A percentile compares a stretch with the other conserved stretches of the same genome.
phyloP scores from a whole-genome alignment of 2,888 invertebrate species.

The Philaethria dido region DNA sequence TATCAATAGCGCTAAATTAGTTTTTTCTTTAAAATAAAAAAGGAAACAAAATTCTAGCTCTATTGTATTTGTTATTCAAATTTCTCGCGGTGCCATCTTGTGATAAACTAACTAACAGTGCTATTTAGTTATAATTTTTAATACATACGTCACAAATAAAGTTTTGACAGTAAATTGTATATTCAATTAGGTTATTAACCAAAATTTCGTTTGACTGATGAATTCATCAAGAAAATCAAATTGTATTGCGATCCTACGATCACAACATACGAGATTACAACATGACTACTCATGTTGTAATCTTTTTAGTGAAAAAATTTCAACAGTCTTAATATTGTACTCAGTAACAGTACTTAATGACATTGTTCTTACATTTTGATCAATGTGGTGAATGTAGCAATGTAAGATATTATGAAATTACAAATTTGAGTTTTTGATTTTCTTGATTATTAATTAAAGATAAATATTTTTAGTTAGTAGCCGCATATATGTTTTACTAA shows the following conservation, averaged over 20 bases:
- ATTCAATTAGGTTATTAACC: too few relatives aligned
- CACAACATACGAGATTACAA: too few relatives aligned
- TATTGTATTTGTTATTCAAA: constrained; percentile 12
- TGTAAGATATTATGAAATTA: background rate
- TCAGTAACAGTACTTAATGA: background rate
- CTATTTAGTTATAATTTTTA: constrained; percentile 20
- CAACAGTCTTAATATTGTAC: too few relatives aligned
- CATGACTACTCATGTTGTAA: too few relatives aligned
- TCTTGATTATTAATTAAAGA: background rate
- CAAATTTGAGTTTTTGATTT: background rate
- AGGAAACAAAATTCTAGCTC: background rate
- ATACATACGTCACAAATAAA: constrained; percentile 12
- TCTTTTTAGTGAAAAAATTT: too few relatives aligned
- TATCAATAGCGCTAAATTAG: background rate
- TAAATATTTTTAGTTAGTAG: background rate
- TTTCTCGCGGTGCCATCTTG: constrained; percentile 38
- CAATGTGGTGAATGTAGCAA: too few relatives aligned
- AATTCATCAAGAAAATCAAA: too few relatives aligned
- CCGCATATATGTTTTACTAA: background rate
- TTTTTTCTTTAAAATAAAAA: background rate
- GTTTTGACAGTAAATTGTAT: too few relatives aligned
- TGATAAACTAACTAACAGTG: constrained; percentile 33
- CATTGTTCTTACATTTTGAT: too few relatives aligned
- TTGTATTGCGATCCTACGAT: too few relatives aligned
- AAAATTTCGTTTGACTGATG: background rate